A percentile compares a stretch with the other conserved stretches of the same genome.
Evolutionary conservation across 1,140 invertebrate species (phyloP).

Genomic region (Andricus grossulariae): DNA sequence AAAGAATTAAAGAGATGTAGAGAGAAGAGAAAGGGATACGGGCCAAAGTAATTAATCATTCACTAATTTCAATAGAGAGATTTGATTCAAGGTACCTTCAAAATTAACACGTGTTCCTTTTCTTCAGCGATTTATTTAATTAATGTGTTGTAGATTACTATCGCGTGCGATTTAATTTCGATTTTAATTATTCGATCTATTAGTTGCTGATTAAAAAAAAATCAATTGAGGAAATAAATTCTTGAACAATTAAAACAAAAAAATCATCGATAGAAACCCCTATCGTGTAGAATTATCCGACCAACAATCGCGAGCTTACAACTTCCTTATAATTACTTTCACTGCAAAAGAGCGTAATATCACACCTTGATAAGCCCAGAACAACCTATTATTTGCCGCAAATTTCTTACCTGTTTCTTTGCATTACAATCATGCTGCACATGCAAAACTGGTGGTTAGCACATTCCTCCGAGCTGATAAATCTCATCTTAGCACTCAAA

Average conservation of each 20-base stretch:
- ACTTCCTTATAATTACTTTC: conserved; percentile 8
- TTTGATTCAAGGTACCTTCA: neutral
- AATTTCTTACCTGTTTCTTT: conserved; percentile 29
- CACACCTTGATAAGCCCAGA: conserved; percentile 8
- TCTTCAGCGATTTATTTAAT: too few relatives aligned
- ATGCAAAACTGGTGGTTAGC: conserved; percentile 29
- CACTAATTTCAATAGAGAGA: neutral
- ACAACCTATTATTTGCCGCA: neutral
- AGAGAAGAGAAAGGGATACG: neutral
- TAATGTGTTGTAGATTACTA: too few relatives aligned
- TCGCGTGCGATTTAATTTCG: too few relatives aligned
- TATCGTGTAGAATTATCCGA: neutral
- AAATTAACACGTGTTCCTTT: too few relatives aligned
- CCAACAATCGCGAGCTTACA: neutral
- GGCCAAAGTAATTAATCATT: neutral
- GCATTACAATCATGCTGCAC: conserved; percentile 18
- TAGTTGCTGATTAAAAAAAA: too few relatives aligned
- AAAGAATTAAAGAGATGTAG: neutral
- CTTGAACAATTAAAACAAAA: neutral
- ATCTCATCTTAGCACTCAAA: conserved; percentile 17
- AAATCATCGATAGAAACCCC: neutral
- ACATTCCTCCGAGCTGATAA: conserved; percentile 27
- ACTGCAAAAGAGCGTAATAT: conserved; percentile 9
- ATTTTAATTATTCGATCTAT: too few relatives aligned
- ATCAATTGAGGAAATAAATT: too few relatives aligned